These are phyloP conservation scores for Tigriopus californicus DNA, from an alignment of 2,888 invertebrate species.

Conservation along the genomic window DNA sequence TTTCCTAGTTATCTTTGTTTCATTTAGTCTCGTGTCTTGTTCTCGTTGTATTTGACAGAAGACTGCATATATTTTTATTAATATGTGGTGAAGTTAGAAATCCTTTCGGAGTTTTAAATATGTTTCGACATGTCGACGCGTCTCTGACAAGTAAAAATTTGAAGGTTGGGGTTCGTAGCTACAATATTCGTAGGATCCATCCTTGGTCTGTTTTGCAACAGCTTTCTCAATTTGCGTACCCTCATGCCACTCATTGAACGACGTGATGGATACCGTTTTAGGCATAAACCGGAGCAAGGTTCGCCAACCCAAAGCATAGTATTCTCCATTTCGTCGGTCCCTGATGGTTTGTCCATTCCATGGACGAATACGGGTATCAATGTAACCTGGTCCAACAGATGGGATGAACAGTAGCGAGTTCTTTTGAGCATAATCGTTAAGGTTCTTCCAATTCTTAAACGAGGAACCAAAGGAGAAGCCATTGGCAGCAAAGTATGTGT, in stretches of 20 bases:
- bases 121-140: too few species aligned
- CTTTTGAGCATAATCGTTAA: constrained; percentile 34
- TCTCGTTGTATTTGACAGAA: too few species aligned
- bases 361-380: constrained; percentile 41
- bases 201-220: constrained; percentile 25
- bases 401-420: constrained; percentile 43
- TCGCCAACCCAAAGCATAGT: constrained; percentile 43
- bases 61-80: too few species aligned
- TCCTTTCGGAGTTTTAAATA: too few species aligned
- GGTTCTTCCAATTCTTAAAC: constrained; percentile 21
- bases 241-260: constrained; percentile 55
- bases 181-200: too few species aligned
- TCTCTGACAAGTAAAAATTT: too few species aligned
- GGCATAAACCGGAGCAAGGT: constrained; percentile 38
- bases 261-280: constrained; percentile 42
- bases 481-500: constrained; percentile 44
- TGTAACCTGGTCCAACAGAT: constrained; percentile 48
- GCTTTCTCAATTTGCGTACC: constrained; percentile 54
- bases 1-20: too few species aligned
- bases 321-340: constrained; percentile 37
- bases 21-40: too few species aligned
- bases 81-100: too few species aligned
- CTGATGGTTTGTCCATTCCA: constrained; percentile 38
- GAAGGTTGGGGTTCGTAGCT: too few species aligned
- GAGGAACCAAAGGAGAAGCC: constrained; percentile 44